Evolutionary conservation across 2,113 vertebrate species (phyloP).

Genomic region (Neomonachus schauinslandi): DNA sequence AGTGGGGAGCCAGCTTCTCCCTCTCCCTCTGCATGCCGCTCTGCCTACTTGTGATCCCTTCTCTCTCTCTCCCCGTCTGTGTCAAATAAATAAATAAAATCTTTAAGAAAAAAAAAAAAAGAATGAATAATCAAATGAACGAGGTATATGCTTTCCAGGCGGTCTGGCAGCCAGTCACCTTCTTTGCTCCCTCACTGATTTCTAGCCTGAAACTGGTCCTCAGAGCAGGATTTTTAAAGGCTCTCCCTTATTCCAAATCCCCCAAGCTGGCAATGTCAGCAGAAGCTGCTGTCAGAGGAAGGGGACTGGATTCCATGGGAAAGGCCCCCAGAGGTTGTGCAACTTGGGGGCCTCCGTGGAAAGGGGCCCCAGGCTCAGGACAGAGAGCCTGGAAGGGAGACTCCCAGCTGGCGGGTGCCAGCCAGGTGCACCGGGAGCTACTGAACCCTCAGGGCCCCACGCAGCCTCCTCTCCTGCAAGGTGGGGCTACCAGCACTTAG

Average conservation of each 20-base stretch:
- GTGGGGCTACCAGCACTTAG: background rate
- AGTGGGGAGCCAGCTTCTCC: too few species aligned
- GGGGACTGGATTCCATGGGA: background rate
- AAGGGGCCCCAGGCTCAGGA: background rate
- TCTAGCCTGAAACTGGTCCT: background rate
- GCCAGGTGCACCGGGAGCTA: accelerated
- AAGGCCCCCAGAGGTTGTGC: background rate
- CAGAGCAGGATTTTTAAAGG: background rate
- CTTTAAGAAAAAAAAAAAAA: too few species aligned
- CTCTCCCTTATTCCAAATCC: background rate
- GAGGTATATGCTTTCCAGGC: too few species aligned
- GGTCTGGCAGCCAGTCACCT: background rate
- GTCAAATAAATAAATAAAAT: too few species aligned
- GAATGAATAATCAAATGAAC: background rate
- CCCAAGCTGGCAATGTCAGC: background rate
- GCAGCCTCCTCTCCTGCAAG: background rate
- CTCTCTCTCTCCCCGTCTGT: too few species aligned
- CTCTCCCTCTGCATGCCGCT: too few species aligned
- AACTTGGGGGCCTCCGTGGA: accelerated
- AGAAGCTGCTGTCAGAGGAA: background rate
- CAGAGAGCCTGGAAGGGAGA: background rate
- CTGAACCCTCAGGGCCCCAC: accelerated
- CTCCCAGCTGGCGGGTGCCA: too few species aligned
- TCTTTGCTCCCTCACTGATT: background rate
- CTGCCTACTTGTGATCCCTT: too few species aligned